Evolutionary conservation across 1,140 invertebrate species (phyloP), one percentile per base, ranked within the genome.

Genomic region (Hylaeus anthracinus): DNA sequence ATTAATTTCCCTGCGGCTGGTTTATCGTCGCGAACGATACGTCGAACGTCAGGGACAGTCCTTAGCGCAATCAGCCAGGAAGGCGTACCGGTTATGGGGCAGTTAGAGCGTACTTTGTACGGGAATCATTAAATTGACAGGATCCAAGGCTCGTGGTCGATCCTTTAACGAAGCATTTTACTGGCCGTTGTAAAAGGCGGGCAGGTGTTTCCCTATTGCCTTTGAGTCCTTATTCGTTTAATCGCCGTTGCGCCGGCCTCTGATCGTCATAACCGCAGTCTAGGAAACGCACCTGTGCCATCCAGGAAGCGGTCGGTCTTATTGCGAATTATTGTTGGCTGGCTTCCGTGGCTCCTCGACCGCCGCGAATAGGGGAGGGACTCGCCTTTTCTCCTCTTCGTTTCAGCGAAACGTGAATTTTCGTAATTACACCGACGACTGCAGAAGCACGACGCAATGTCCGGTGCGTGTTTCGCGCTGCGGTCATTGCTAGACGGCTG

Each of bases 111-210:
- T 83, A 82, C 53, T 83, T 86, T 83, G 84, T 82, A 74, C 63
- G 9, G 48, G 71, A 79, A 86, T 86, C 85, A 75, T 86, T 79
- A 86, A 86, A 86, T 86, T 86, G 69, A 63, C 75, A 53, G 58
- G 80, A 76, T 56, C 82, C 56, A 43, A 15, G 26, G 26, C 58
- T 61, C 5, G 15, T 26, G 65, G 60, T 70, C 64, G 79, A 79
- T 72, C 75, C 72, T 74, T 86, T 77, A 86, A 73, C 81, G 76
- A 78, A 71, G 76, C 64, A 76, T 76, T 86, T 86, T 81, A 83
- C 72, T 66, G 60, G 43, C 76, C 76, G 72, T 83, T 86, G 77
- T 86, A 86, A 86, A 77, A 86, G 76, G 75, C 48, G 53, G 43
- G 14, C 58, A 41, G 65, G 15, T 43, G 80, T 82, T 86, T 86